phyloP scores from a whole-genome alignment of 2,113 vertebrate species.

The Nannospalax galili region DNA sequence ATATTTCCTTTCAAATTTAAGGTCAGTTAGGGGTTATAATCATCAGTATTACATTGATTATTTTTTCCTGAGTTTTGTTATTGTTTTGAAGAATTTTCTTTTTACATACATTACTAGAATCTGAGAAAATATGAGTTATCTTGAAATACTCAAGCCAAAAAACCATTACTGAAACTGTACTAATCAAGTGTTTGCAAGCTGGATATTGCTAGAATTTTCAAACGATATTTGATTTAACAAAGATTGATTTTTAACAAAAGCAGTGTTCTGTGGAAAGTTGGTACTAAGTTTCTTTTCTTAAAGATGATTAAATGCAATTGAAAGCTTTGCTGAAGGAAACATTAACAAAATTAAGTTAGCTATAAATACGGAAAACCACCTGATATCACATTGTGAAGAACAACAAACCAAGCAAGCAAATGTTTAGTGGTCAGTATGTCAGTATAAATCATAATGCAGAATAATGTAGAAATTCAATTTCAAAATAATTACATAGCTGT shows the following conservation, averaged over 20 bases:
- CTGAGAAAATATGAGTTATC: not conserved
- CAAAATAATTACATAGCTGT: constrained; percentile 26
- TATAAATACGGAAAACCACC: not conserved
- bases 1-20: not conserved
- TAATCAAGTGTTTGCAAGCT: constrained; percentile 32
- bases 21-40: not conserved
- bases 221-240: constrained; percentile 19
- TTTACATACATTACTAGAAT: not conserved
- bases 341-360: constrained; percentile 2
- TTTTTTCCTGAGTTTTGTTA: constrained; percentile 12
- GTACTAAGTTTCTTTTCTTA: constrained; percentile 11
- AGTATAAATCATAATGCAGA: not conserved
- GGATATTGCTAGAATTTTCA: constrained; percentile 27
- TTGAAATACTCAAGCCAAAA: constrained; percentile 38
- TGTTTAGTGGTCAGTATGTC: not conserved
- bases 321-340: not conserved
- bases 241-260: constrained; percentile 27
- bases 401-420: constrained; percentile 12
- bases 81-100: not conserved
- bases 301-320: constrained; percentile 27
- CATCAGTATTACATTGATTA: not conserved
- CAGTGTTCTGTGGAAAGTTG: constrained; percentile 28
- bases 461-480: not conserved
- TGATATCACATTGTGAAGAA: constrained; percentile 27
- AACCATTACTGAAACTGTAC: constrained; percentile 1